Percentiles rank a stretch among this genome's conserved stretches.
Evolutionary conservation across 2,113 vertebrate species (phyloP).

Genomic region (Lycaon pictus): DNA sequence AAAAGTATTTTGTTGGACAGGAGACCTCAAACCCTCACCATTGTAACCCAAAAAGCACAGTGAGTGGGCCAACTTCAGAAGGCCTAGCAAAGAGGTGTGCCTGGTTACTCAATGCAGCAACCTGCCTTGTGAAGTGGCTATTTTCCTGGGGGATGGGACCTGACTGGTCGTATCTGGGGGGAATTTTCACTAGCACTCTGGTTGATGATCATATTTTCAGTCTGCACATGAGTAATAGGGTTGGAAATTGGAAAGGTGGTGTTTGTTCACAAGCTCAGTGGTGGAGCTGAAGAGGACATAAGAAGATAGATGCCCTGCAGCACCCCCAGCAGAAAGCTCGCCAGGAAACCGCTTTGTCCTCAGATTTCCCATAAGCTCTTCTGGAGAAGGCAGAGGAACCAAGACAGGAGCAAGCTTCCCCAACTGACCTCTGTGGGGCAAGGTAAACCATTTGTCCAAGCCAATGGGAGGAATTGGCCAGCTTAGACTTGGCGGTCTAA

Average conservation of each 20-base stretch:
- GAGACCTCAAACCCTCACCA: not conserved
- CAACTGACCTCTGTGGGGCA: not conserved
- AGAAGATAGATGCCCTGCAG: not conserved
- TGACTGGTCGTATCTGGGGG: not conserved
- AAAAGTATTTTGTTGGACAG: not conserved
- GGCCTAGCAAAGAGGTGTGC: not conserved
- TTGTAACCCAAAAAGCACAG: not conserved
- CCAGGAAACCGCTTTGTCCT: not conserved
- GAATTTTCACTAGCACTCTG: not conserved
- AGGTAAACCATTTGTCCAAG: not conserved
- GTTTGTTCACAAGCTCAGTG: not conserved
- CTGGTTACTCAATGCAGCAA: not conserved
- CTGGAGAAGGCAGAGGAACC: slow-evolving; percentile 1
- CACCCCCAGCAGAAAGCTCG: not conserved
- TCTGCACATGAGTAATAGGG: not conserved
- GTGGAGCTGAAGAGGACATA: not conserved
- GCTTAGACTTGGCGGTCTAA: not conserved
- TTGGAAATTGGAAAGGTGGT: not conserved
- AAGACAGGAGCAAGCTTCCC: not conserved
- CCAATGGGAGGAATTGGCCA: not conserved
- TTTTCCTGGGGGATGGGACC: not conserved
- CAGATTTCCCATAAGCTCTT: not conserved
- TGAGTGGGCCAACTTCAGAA: not conserved
- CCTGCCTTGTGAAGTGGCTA: not conserved
- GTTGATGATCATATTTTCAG: no score